phyloP scores from a whole-genome alignment of 1,140 invertebrate species.

The Pseudachorutes palmiensis region DNA sequence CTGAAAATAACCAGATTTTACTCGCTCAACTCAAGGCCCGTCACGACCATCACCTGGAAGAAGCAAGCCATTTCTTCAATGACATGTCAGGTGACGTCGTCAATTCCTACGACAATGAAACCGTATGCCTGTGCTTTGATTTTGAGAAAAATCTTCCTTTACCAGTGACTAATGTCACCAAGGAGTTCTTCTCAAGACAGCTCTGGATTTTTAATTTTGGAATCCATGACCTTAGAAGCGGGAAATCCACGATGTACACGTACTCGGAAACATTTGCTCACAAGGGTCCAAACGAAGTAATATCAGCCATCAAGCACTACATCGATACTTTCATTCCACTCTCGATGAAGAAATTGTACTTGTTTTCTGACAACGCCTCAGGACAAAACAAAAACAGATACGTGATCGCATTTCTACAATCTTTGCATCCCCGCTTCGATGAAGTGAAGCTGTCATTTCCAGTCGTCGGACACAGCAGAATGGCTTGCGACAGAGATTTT shows the following conservation, averaged over 20 bases:
- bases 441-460: not conserved
- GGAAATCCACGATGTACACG: not conserved
- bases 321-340: conserved; percentile 1
- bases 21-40: not conserved
- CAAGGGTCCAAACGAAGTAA: conserved; percentile 13
- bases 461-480: conserved; percentile 3
- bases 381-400: conserved; percentile 18
- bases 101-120: not conserved
- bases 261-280: not conserved
- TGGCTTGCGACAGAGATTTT: conserved; percentile 17
- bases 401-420: not conserved
- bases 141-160: conserved; percentile 21
- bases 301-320: conserved; percentile 1
- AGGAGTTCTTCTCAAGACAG: conserved; percentile 27
- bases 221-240: conserved; percentile 32
- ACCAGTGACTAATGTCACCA: conserved; percentile 17
- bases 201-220: conserved; percentile 39
- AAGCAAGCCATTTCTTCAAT: not conserved
- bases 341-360: conserved; percentile 19
- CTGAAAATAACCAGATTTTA: not conserved
- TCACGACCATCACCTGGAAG: not conserved
- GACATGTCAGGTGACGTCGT: not conserved
- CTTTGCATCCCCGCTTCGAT: not conserved
- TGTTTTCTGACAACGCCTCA: conserved; percentile 34
- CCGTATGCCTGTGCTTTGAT: conserved; percentile 9